Base-by-base conservation (phyloP, 2,888 invertebrate genomes). In the Drosophila anomelani region DNA sequence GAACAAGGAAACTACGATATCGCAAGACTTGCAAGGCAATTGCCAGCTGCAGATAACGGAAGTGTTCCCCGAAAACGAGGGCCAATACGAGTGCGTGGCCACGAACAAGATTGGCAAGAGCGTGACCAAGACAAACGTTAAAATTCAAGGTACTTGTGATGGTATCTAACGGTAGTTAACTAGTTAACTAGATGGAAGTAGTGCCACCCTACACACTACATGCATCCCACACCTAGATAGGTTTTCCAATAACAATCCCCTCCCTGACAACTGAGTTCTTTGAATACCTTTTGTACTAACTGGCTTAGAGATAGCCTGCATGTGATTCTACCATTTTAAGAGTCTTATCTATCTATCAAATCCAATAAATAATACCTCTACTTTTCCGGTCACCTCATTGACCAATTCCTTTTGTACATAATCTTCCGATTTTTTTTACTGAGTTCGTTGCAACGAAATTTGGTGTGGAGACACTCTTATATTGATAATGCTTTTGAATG, bases 61-160 rank as follows among this genome's bases (percentile, higher is more conserved):
- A 94, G 97, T 97, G 58, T 97, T 97, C 89, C 97, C 97, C 15
- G 98, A 98, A 94, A 97, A 98, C 94, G 95, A 96, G 86, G 98
- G 98, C 69, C 95, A 94, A 91, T 98, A 98, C 92, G 95, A 95
- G 70, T 98, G 98, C 92, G 94, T 94, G 86, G 98, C 97, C 56
- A 94, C 94, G 59, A 98, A 98, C 93, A 94, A 95, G 86, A 94
- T 96, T 85, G 99, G 99, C 81, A 95, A 95, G 94, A 96, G 95
- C 87, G 94, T 95, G 91, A 96, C 96, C 90, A 95, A 95, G 91
- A 94, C 96, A 90, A 94, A 95, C 78, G 94, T 98, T 74, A 94
- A 95, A 86, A 96, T 98, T 82, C 97, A 97, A 95, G 96, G 96
- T 97, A 95, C 85, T 78, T 79, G 69, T 67, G 71, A 77, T 68